Evolutionary conservation across 1,140 invertebrate species (phyloP), one percentile per base, ranked within the genome.

Genomic region (Drosophila pseudoananassae): DNA sequence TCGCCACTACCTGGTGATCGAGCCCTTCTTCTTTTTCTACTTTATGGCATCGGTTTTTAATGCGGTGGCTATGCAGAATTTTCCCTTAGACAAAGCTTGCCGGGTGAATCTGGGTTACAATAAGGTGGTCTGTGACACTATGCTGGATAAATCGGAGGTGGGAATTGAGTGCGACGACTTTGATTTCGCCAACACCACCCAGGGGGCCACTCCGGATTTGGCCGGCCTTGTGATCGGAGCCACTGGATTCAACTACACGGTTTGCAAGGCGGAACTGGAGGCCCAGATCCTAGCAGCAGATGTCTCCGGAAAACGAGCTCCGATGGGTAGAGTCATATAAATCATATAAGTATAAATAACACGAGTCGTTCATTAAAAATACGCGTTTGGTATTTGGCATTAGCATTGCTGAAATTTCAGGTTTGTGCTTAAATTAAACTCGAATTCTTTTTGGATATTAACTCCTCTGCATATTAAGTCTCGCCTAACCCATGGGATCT

Each of bases 81-180:
- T 94, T 38, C 92, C 92, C 14, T 78, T 94, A 40, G 93, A 94
- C 61, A 94, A 94, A 78, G 93, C 95, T 0, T 95, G 95, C 75
- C 92, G 94, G 36, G 94, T 95, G 0, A 95, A 95, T 88, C 92
- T 94, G 1, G 90, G 92, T 4, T 94, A 93, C 53, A 92, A 92
- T 51, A 92, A 92, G 25, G 90, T 93, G n/a, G 92, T 94, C 52
- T 95, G 95, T 69, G 92, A 93, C 65, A 92, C 93, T 1, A 93
- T 95, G 36, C 83, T 93, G 64, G 88, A 92, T 58, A 92, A 92
- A 60, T 60, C 75, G 1, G 82, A 74, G 8, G 56, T 90, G 59
- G 82, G 73, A 9, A 92, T 92, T 49, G 78, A 92, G 6, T 92
- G 91, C 52, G 91, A 90, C 27, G 64, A 50, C 5, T 79, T 88